Base-by-base conservation (phyloP, 2,797 vertebrate genomes). In the Notamacropus eugenii region DNA sequence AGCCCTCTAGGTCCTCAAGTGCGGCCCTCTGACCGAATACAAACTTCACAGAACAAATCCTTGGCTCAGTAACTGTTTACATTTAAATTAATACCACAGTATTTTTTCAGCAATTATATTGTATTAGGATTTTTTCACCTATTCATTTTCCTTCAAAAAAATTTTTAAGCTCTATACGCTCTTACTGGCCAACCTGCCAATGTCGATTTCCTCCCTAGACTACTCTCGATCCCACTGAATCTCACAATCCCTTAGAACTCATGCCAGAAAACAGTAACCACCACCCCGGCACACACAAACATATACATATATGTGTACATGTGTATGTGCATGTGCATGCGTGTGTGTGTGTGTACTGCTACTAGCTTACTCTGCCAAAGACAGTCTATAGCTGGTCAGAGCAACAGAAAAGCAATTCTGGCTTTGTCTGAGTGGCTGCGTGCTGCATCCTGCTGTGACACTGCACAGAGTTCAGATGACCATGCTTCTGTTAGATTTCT, bases 321-420 rank as follows among this genome's bases (percentile, higher is more conserved):
- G 9, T 52, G 52, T 52, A 8, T 52, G 52, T 52, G 52, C 6
- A 52, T 6, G 6, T 52, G 0, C 52, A 52, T 52, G 5, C 1
- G 50, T 5, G 5, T 52, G 50, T 52, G 52, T 8, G 6, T 52
- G 52, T 52, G 52, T 52, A 52, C 52, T 62, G 96, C 95, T 91
- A 67, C 95, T 90, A 95, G 97, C 82, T n/a, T 28, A 31, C 74
- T 97, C 96, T 90, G 96, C 93, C 94, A 96, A 97, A 94, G 94
- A 95, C 93, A 96, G 93, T 94, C 74, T 90, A 96, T 92, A 29
- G 96, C 52, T 31, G 31, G 0, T 14, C 93, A 96, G 4, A 95
- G 74, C 4, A 58, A 91, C 1, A 54, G 58, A 97, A 93, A 55
- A 94, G 94, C 93, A 95, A 91, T 92, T 95, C 93, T 34, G 96